phyloP scores from a whole-genome alignment of 2,113 vertebrate genomes.

The Dendrocopos noguchii region DNA sequence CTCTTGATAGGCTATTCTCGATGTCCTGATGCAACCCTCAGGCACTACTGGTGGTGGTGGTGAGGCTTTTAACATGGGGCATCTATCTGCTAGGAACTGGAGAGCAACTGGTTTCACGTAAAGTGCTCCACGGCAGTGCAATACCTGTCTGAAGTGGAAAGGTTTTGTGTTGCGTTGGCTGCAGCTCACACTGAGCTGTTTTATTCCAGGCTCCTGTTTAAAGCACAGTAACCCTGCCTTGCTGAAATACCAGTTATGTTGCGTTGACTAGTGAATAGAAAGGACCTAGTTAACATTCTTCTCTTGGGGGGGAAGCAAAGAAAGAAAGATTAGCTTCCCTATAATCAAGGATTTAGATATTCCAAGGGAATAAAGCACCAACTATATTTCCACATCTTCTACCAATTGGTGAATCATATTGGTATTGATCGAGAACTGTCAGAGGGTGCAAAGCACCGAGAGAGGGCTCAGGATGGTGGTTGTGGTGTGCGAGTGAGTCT shows the following conservation, averaged over 20 bases:
- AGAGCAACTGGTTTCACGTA: rapidly evolving
- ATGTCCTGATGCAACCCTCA: rapidly evolving
- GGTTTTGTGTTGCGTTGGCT: background rate
- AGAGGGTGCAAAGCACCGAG: background rate
- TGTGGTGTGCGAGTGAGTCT: background rate
- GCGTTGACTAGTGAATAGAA: background rate
- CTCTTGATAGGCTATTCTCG: background rate
- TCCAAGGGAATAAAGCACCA: background rate
- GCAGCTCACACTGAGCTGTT: background rate
- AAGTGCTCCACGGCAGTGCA: background rate
- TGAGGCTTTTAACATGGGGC: background rate
- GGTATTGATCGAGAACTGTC: background rate
- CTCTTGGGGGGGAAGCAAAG: background rate
- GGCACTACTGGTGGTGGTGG: background rate
- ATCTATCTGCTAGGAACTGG: background rate
- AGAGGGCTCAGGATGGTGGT: background rate
- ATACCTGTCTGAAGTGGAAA: background rate
- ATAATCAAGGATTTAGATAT: background rate
- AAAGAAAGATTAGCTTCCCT: background rate
- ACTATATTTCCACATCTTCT: background rate
- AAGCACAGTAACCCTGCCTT: background rate
- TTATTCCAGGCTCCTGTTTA: background rate
- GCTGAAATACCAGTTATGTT: background rate
- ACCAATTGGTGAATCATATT: background rate
- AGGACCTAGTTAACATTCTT: background rate